These are phyloP conservation scores for Odocoileus hemionus DNA, from an alignment of 2,113 vertebrate genomes.

Conservation along the genomic window DNA sequence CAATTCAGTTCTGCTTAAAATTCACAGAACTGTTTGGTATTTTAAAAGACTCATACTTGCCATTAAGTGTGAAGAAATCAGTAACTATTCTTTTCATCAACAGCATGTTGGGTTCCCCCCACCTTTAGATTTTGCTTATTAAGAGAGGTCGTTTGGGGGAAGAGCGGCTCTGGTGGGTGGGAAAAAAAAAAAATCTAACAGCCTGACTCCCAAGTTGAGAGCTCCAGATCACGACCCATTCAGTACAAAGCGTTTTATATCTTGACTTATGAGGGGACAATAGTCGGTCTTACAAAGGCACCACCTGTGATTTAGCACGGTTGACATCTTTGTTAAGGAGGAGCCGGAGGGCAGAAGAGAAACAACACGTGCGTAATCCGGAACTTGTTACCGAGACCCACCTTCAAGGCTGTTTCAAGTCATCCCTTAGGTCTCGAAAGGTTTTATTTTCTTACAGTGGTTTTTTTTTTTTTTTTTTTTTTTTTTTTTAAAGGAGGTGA, in stretches of 20 bases:
- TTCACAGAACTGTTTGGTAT: slow-evolving; percentile 47
- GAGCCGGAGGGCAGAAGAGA: not conserved
- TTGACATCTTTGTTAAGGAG: slow-evolving; percentile 65
- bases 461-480: not conserved
- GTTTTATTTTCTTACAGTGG: not conserved
- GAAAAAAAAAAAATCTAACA: not conserved
- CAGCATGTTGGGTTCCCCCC: not conserved
- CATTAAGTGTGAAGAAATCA: slow-evolving; percentile 74
- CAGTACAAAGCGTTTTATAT: slow-evolving; percentile 49
- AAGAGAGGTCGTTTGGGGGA: slow-evolving; percentile 61
- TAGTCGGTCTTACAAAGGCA: slow-evolving; percentile 43
- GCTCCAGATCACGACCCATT: slow-evolving; percentile 10
- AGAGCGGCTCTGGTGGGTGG: slow-evolving; percentile 24
- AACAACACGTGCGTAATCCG: not conserved
- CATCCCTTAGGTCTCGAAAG: not conserved
- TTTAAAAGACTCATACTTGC: slow-evolving; percentile 66
- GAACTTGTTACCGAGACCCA: not conserved
- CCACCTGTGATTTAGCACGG: slow-evolving; percentile 59
- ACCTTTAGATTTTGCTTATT: slow-evolving; percentile 68
- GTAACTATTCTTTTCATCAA: slow-evolving; percentile 74
- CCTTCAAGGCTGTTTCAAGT: not conserved
- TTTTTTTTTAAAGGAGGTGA: not conserved
- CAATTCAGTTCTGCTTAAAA: slow-evolving; percentile 60
- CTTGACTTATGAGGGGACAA: slow-evolving; percentile 64
- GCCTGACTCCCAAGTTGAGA: slow-evolving; percentile 52